phyloP scores from a whole-genome alignment of 2,797 vertebrate species.

The Anguilla pacifica region DNA sequence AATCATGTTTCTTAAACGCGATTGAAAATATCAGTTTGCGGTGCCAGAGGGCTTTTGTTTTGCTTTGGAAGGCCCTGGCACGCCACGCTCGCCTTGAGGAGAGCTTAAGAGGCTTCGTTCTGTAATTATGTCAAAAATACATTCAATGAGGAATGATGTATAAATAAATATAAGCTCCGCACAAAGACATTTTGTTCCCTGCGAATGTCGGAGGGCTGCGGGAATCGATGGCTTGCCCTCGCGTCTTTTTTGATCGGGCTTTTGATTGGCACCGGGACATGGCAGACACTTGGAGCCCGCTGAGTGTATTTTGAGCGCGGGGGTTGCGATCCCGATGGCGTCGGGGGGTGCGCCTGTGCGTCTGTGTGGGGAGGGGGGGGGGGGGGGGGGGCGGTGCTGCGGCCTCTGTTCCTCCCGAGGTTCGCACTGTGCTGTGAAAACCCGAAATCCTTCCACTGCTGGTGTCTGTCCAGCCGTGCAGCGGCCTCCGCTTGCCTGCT shows the following conservation, averaged over 20 bases:
- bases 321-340: not conserved
- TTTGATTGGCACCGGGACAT: constrained; percentile 42
- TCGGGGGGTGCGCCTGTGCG: not conserved
- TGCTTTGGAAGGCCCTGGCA: constrained; percentile 48
- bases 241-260: constrained; percentile 43
- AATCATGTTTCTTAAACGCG: constrained; percentile 41
- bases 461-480: constrained; percentile 40
- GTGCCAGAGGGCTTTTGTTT: constrained; percentile 44
- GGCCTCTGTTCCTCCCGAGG: constrained; percentile 46
- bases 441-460: constrained; percentile 43
- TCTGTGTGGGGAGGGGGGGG: constrained; percentile 17
- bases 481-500: constrained; percentile 39
- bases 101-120: constrained; percentile 57
- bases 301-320: constrained; percentile 25
- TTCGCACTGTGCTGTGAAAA: constrained; percentile 63
- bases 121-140: constrained; percentile 75
- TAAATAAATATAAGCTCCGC: constrained; percentile 60
- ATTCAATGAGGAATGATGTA: constrained; percentile 70
- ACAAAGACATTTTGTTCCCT: constrained; percentile 42
- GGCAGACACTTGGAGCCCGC: constrained; percentile 32
- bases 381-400: constrained; percentile 22
- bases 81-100: constrained; percentile 48
- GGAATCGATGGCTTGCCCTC: constrained; percentile 41
- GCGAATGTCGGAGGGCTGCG: constrained; percentile 31
- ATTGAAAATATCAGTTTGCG: constrained; percentile 44